Evolutionary conservation across 2,888 invertebrate species (phyloP), one percentile per base, ranked within the genome.

Genomic region (Orthosia cruda): DNA sequence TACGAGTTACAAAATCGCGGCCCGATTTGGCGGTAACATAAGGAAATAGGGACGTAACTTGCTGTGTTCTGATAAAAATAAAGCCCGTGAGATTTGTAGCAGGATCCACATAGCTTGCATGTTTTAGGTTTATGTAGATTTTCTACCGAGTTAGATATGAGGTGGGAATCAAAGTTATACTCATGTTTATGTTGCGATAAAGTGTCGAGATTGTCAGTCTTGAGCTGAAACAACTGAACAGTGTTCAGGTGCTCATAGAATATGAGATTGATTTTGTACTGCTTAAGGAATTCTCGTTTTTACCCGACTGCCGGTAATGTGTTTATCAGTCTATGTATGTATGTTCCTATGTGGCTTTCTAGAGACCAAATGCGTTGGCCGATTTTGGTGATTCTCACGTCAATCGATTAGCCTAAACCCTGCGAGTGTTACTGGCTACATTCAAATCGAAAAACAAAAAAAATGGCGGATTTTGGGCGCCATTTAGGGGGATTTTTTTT

Each of bases 1-100:
- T 94, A 94, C 93, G 94, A 92, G 89, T 89, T 87, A 85, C 86
- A 89, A 91, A 91, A 94, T 92, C 91, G 92, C 88, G 81, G 89
- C 88, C 83, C 90, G 93, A 94, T 93, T 90, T 88, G 89, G 86
- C 72, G 74, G 87, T 85, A 88, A 87, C 87, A 84, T 86, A 89
- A 79, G 85, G 86, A 89, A 88, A 91, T 87, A 82, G 82, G 77
- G 66, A 79, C 81, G 87, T 87, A 76, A 85, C 89, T 85, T 81
- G 84, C 80, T 78, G 79, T 83, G 74, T 76, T 86, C 90, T 91
- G 93, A 93, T 93, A 93, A 93, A 93, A 92, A 92, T 93, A 92
- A 91, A 91, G 88, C 92, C 89, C 73, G 62, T 67, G 88, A 90
- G 92, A 92, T 93, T 93, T 92, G 90, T 91, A 77, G 88, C 84